Evolutionary conservation across 2,797 vertebrate genomes (phyloP).

Genomic region (Mormyrus proboscirostris): DNA sequence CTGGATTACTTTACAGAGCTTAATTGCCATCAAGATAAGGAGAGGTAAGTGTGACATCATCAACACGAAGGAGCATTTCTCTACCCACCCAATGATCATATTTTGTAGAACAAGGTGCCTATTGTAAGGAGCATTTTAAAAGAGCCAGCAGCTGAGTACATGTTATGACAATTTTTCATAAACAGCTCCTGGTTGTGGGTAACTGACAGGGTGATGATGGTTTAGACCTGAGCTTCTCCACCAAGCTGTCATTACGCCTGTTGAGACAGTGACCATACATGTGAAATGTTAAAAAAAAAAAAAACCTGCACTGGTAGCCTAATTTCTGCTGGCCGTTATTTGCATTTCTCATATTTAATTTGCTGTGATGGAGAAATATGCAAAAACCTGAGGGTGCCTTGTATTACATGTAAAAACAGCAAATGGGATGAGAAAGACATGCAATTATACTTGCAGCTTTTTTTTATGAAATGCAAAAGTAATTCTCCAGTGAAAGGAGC

Average conservation of each 20-base stretch:
- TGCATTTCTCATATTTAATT: conserved; percentile 20
- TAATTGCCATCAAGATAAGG: not conserved
- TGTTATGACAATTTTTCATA: not conserved
- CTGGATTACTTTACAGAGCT: not conserved
- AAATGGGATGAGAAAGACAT: conserved; percentile 42
- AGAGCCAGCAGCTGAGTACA: not conserved
- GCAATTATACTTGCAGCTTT: conserved; percentile 55
- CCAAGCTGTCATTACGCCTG: not conserved
- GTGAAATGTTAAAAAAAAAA: not conserved
- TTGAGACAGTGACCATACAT: not conserved
- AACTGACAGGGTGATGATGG: conserved; percentile 8
- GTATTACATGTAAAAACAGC: conserved; percentile 14
- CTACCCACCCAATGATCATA: not conserved
- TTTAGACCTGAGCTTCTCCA: not conserved
- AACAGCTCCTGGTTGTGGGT: not conserved
- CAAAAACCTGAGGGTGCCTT: conserved; percentile 22
- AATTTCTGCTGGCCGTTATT: not conserved
- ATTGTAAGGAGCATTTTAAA: not conserved
- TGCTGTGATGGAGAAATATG: conserved; percentile 19
- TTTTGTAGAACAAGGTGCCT: not conserved
- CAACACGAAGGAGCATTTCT: not conserved
- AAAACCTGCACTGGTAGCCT: not conserved
- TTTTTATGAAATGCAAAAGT: conserved; percentile 63
- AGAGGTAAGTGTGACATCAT: not conserved
- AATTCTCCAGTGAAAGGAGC: conserved; percentile 60